Evolutionary conservation across 2,888 invertebrate genomes (phyloP).

Genomic region (Tipula vernalis): DNA sequence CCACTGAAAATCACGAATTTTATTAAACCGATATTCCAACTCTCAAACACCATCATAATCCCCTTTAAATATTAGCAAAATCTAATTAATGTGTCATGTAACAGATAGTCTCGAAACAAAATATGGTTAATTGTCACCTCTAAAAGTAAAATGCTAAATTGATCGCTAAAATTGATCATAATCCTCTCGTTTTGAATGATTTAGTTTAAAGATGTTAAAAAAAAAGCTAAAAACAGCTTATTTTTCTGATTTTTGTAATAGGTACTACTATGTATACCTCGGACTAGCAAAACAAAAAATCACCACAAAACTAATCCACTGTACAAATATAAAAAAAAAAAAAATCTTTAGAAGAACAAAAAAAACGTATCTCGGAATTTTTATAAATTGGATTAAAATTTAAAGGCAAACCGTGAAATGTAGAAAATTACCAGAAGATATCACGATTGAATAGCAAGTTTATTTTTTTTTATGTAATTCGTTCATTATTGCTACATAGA

Average conservation of each 20-base stretch:
- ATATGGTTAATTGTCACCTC: background rate
- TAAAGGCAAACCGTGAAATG: background rate
- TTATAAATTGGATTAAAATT: background rate
- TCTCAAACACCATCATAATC: no score
- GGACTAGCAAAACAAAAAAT: background rate
- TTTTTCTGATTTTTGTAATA: background rate
- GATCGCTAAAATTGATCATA: background rate
- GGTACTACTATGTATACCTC: background rate
- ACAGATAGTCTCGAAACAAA: no score
- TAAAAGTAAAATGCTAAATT: background rate
- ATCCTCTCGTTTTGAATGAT: background rate
- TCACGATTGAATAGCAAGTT: background rate
- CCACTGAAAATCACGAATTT: no score
- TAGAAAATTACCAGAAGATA: constrained; percentile 4
- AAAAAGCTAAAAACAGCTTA: background rate
- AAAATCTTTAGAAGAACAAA: background rate
- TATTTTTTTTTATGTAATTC: background rate
- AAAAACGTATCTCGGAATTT: background rate
- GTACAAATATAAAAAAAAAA: background rate
- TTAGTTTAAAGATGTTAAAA: background rate
- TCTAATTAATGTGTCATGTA: no score
- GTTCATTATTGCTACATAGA: background rate
- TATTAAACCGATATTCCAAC: no score
- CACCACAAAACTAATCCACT: background rate
- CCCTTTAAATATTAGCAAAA: no score